Percentiles rank a stretch among this genome's conserved stretches.
phyloP scores from a whole-genome alignment of 2,888 invertebrate genomes.

The Leptothorax acervorum region DNA sequence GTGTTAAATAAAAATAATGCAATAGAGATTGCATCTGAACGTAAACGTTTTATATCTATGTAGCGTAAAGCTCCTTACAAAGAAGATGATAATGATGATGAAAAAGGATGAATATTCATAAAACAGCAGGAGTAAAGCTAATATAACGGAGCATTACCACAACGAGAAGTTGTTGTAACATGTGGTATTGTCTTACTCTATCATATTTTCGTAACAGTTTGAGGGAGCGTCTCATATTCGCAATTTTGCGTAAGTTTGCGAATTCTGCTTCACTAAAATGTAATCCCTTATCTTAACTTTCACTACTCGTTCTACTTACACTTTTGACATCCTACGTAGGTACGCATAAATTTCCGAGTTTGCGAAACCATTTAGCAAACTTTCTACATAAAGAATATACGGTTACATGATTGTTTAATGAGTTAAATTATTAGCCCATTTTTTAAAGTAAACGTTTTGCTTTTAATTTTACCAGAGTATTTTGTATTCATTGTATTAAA shows the following conservation, averaged over 20 bases:
- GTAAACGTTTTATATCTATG: neutral
- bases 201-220: constrained; percentile 22
- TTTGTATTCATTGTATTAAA: neutral
- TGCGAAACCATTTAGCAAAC: constrained; percentile 47
- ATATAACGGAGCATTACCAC: constrained; percentile 3
- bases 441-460: neutral
- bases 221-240: constrained; percentile 17
- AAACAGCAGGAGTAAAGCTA: neutral
- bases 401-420: constrained; percentile 33
- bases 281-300: constrained; percentile 53
- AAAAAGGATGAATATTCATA: constrained; percentile 12
- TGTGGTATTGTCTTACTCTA: constrained; percentile 19
- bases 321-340: constrained; percentile 52
- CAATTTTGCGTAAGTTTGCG: constrained; percentile 32
- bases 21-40: neutral
- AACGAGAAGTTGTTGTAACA: constrained; percentile 11
- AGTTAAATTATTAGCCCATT: constrained; percentile 36
- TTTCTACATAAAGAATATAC: constrained; percentile 47
- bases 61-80: neutral
- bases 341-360: constrained; percentile 55
- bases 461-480: neutral
- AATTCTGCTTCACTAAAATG: constrained; percentile 41
- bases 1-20: neutral
- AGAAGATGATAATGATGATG: neutral
- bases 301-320: constrained; percentile 56